Percentiles rank a stretch among this genome's conserved stretches.
Conservation (phyloP, 2,888 invertebrate species). For the Steinernema hermaphroditum region DNA sequence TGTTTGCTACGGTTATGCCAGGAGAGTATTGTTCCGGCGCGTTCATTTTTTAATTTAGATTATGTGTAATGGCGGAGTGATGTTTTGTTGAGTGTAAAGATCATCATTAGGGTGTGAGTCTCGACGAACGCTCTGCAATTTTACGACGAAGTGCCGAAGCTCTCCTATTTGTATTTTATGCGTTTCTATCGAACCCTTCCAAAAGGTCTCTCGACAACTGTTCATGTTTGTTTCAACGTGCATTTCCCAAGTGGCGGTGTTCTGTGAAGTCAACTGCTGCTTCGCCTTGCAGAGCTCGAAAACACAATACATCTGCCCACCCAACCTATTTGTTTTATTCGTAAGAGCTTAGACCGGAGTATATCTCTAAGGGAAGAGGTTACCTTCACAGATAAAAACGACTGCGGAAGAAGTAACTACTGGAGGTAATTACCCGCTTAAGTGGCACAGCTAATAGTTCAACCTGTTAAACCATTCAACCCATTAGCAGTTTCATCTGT, state of each 20-base stretch:
- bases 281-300: neutral
- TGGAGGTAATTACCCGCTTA: too few relatives aligned
- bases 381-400: too few relatives aligned
- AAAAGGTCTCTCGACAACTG: neutral
- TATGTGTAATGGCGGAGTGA: neutral
- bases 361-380: too few relatives aligned
- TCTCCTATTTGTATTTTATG: slow-evolving; percentile 30
- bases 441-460: too few relatives aligned
- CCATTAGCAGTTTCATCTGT: slow-evolving; percentile 14
- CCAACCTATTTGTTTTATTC: slow-evolving; percentile 2
- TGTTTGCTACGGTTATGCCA: neutral
- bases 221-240: slow-evolving; percentile 15
- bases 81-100: slow-evolving; percentile 13
- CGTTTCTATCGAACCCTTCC: slow-evolving; percentile 2
- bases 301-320: neutral
- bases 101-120: neutral
- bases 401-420: too few relatives aligned
- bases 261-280: neutral
- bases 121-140: neutral
- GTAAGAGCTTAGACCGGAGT: too few relatives aligned
- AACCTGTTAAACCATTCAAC: neutral
- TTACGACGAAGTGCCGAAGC: neutral
- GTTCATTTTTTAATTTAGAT: neutral
- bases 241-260: neutral
- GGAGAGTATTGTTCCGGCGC: neutral